Evolutionary conservation across 2,797 vertebrate genomes (phyloP), one percentile per base, ranked within the genome.

Genomic region (Notamacropus eugenii): DNA sequence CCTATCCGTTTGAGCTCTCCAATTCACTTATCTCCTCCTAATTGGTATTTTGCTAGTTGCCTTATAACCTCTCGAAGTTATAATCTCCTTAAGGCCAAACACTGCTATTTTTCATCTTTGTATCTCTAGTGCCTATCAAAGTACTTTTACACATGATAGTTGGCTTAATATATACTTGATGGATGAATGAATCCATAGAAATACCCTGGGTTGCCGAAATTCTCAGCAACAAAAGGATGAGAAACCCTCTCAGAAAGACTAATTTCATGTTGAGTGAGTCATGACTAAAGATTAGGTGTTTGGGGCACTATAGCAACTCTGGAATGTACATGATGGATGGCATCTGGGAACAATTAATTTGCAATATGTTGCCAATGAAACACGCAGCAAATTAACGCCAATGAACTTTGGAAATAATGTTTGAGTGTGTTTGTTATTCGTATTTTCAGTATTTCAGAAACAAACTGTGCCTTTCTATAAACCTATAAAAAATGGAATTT

Each of bases 261-360:
- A 46, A 50, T 87, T 87, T 87, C 74, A 87, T 27, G 9, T 50
- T 87, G 22, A 40, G 40, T 46, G 9, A 87, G 24, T 87, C 74
- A 50, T 46, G 40, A 50, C 74, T 50, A 87, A 87, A 87, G 74
- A 87, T 87, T 87, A 87, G 74, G 74, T 87, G 40, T 87, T 46
- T 27, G 74, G 40, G 40, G 40, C 40, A 87, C 74, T 87, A 50
- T 2, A 50, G 40, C 67, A 87, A 87, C 74, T 87, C 74, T 27
- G 74, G 74, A 87, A 87, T 87, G 74, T 87, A 24, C 8, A 87
- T 87, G 74, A 50, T 87, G 40, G 74, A 46, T 87, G 90, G 31
- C 90, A 91, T 91, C 54, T 91, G 90, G 90, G 90, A 91, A 91
- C 29, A 31, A 91, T 54, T 91, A 54, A 91, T 91, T 54, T 46